Conservation (phyloP, 2,888 invertebrate species). For the Euproctis similis region DNA sequence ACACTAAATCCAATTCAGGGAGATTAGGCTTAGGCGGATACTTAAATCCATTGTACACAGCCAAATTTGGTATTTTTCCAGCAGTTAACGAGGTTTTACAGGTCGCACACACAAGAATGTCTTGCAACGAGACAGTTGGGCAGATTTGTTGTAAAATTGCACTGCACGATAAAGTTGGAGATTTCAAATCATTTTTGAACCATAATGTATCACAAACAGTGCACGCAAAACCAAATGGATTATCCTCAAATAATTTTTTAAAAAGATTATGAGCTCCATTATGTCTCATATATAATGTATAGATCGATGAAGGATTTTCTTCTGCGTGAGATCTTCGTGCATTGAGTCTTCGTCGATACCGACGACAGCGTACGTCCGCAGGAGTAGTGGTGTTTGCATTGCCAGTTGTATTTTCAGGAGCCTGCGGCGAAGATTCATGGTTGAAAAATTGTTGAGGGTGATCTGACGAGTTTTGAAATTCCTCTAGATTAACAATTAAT, state of each 20-base stretch:
- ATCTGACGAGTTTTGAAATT: conserved; percentile 8
- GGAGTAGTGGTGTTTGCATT: conserved; percentile 4
- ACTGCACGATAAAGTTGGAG: no score
- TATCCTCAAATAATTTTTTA: conserved; percentile 12
- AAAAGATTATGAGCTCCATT: conserved; percentile 11
- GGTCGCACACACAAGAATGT: conserved; percentile 6
- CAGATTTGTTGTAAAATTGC: no score
- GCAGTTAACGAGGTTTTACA: conserved; percentile 9
- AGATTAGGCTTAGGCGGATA: conserved; percentile 8
- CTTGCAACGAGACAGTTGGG: conserved; percentile 3
- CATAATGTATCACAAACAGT: conserved; percentile 17
- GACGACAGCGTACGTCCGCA: conserved; percentile 5
- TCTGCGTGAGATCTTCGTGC: conserved; percentile 7
- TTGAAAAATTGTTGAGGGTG: conserved; percentile 5
- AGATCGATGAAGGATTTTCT: conserved; percentile 8
- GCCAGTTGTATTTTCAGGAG: conserved; percentile 7
- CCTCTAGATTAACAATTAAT: conserved; percentile 11
- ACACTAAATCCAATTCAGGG: conserved; percentile 2
- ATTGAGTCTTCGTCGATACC: conserved; percentile 10
- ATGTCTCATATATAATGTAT: conserved; percentile 7
- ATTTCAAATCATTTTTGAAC: conserved; percentile 17
- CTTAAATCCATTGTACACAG: conserved; percentile 10
- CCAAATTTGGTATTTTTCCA: conserved; percentile 8
- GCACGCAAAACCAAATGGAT: conserved; percentile 16
- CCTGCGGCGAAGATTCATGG: conserved; percentile 4